A percentile compares a stretch with the other conserved stretches of the same genome.
phyloP scores from a whole-genome alignment of 2,888 invertebrate species.

The Thymelicus acteon region DNA sequence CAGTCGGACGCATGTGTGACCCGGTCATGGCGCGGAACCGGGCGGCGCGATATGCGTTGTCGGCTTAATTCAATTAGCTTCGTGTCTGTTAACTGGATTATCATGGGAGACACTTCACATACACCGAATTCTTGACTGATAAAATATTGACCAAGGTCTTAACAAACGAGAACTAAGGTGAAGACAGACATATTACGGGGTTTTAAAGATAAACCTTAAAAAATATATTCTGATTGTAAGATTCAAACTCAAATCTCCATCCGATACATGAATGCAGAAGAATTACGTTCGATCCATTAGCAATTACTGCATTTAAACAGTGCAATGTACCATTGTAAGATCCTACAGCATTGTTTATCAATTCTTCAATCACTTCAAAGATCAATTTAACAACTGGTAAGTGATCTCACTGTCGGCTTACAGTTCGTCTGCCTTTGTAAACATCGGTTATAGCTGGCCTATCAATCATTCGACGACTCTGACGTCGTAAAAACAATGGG shows the following conservation, averaged over 20 bases:
- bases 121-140: constrained; percentile 5
- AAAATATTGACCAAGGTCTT: not conserved
- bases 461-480: constrained; percentile 20
- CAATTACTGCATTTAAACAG: no score
- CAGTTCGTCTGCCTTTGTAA: constrained; percentile 13
- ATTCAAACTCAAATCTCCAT: no score
- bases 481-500: constrained; percentile 16
- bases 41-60: constrained; percentile 45
- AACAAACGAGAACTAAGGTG: not conserved
- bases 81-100: constrained; percentile 31
- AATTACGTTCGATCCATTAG: no score
- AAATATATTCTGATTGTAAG: no score
- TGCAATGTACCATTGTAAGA: not conserved
- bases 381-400: not conserved
- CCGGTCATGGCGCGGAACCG: constrained; percentile 73
- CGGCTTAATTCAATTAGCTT: constrained; percentile 35
- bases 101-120: constrained; percentile 16
- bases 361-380: not conserved
- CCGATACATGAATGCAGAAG: no score
- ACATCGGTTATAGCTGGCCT: not conserved
- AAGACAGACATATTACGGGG: no score
- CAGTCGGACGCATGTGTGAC: constrained; percentile 61
- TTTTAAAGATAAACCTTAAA: no score
- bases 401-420: constrained; percentile 9
- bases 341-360: not conserved